Percentiles rank a stretch among this genome's conserved stretches.
These are phyloP conservation scores for Cloeon dipterum DNA, from an alignment of 2,888 invertebrate genomes.

Conservation along the genomic window DNA sequence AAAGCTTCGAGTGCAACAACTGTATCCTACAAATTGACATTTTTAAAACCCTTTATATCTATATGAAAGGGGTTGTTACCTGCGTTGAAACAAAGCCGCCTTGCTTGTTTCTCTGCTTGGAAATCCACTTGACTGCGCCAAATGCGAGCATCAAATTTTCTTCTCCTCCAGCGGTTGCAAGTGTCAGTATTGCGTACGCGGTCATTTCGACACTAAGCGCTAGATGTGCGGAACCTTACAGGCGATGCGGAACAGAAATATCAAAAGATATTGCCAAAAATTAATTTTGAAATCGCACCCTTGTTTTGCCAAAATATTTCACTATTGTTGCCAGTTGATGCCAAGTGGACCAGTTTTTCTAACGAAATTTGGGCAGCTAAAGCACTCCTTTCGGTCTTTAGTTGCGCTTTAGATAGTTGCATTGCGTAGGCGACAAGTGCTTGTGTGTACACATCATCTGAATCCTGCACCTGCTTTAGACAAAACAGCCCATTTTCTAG, in stretches of 20 bases:
- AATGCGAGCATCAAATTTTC: constrained; percentile 27
- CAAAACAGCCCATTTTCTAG: constrained; percentile 34
- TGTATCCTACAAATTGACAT: constrained; percentile 24
- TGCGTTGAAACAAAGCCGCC: constrained; percentile 60
- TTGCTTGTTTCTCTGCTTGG: constrained; percentile 34
- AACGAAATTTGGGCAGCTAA: too few relatives aligned
- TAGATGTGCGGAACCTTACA: constrained; percentile 10
- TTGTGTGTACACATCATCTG: constrained; percentile 21
- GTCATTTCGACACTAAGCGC: constrained; percentile 43
- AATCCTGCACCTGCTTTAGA: constrained; percentile 24
- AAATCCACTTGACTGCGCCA: constrained; percentile 46
- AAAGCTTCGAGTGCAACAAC: constrained; percentile 34
- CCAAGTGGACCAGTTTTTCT: too few relatives aligned
- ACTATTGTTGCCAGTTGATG: constrained; percentile 15
- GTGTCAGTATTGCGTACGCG: constrained; percentile 35
- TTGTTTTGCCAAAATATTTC: neutral
- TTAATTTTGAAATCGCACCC: too few relatives aligned
- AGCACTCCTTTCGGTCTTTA: neutral
- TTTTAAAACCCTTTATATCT: neutral
- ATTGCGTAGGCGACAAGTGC: constrained; percentile 28
- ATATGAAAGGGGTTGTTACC: constrained; percentile 16
- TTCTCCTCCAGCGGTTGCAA: constrained; percentile 24
- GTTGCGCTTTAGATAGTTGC: constrained; percentile 17
- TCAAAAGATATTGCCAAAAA: neutral
- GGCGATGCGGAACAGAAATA: constrained; percentile 3